Evolutionary conservation across 2,797 vertebrate species (phyloP).

Genomic region (Crocodylus rhombifer): DNA sequence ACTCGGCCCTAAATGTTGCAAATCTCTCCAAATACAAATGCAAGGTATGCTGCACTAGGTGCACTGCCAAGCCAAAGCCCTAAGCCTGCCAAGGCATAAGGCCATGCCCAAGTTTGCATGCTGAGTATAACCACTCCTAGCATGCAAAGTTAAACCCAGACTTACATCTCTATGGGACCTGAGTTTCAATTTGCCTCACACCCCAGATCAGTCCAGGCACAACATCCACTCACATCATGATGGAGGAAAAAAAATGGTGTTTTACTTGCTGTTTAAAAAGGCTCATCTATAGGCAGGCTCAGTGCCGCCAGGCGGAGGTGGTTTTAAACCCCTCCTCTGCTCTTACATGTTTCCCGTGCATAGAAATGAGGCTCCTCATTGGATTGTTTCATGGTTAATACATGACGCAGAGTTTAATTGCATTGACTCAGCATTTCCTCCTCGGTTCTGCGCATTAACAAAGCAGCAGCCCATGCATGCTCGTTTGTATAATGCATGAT

Average conservation of each 20-base stretch:
- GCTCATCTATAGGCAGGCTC: not conserved
- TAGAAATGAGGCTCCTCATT: not conserved
- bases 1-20: not conserved
- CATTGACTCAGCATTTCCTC: not conserved
- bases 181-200: rapidly evolving
- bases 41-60: not conserved
- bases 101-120: not conserved
- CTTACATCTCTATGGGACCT: not conserved
- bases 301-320: not conserved
- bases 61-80: not conserved
- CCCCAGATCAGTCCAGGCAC: not conserved
- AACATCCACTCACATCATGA: not conserved
- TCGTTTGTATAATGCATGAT: not conserved
- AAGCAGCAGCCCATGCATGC: not conserved
- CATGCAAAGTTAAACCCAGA: too few species aligned
- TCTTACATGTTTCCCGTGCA: not conserved
- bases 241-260: not conserved
- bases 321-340: not conserved
- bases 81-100: not conserved
- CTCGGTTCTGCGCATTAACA: not conserved
- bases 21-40: not conserved
- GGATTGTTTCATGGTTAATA: rapidly evolving
- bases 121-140: not conserved
- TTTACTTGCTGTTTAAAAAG: not conserved
- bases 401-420: not conserved